Conservation (phyloP, 2,888 invertebrate genomes). For the Andrena hattorfiana region DNA sequence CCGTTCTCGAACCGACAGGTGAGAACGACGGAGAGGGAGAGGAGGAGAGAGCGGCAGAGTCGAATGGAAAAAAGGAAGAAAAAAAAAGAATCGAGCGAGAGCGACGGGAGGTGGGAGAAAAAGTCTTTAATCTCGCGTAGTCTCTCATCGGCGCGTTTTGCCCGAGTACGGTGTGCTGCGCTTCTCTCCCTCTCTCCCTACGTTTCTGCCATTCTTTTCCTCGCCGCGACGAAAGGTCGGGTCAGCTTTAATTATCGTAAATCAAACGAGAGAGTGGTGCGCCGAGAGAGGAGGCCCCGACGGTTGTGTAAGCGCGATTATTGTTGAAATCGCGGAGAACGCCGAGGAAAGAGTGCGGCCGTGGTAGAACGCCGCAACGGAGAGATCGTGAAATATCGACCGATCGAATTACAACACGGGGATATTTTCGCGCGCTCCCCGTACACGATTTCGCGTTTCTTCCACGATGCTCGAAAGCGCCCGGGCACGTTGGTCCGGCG, state of each 20-base stretch:
- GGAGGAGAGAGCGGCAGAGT: conserved; percentile 15
- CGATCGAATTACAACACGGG: conserved; percentile 63
- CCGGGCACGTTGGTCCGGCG: not conserved
- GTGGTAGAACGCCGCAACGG: not conserved
- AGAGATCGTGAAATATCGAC: conserved; percentile 69
- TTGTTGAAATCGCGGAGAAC: conserved; percentile 76
- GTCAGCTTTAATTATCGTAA: conserved; percentile 83
- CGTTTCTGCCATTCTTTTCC: conserved; percentile 50
- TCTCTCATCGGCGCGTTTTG: conserved; percentile 63
- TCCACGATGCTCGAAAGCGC: not conserved
- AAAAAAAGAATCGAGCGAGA: not conserved
- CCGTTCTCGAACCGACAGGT: conserved; percentile 36
- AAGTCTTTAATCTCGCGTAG: conserved; percentile 64
- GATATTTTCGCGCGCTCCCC: conserved; percentile 33
- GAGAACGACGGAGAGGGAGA: not conserved
- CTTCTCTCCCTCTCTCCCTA: not conserved
- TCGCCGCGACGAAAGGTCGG: conserved; percentile 80
- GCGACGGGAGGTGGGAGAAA: conserved; percentile 38
- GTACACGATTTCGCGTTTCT: not conserved
- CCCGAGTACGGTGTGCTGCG: conserved; percentile 2
- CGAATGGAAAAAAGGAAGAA: conserved; percentile 22
- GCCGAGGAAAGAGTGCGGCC: conserved; percentile 36
- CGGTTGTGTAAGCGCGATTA: conserved; percentile 72
- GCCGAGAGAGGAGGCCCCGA: conserved; percentile 55
- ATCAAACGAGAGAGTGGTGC: conserved; percentile 79